These are phyloP conservation scores for Spondyliosoma cantharus DNA, from an alignment of 2,797 vertebrate species.

Conservation along the genomic window DNA sequence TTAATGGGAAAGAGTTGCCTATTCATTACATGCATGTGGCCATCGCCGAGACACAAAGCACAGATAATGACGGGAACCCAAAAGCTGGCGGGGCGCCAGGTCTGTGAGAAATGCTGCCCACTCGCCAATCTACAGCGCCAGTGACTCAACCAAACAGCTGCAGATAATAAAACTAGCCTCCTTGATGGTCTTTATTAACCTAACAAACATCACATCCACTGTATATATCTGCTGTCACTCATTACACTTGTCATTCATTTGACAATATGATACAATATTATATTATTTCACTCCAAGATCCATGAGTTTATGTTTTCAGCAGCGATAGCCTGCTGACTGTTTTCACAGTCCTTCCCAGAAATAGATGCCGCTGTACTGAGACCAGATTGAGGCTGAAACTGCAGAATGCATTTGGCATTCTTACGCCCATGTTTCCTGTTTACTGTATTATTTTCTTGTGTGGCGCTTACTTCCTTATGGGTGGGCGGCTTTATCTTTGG, in stretches of 20 bases:
- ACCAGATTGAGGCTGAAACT: conserved; percentile 74
- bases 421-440: conserved; percentile 84
- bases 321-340: conserved; percentile 51
- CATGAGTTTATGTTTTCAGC: conserved; percentile 24
- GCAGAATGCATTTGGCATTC: conserved; percentile 77
- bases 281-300: conserved; percentile 47
- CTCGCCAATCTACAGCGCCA: conserved; percentile 57
- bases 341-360: conserved; percentile 75
- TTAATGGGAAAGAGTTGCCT: conserved; percentile 81
- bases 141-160: conserved; percentile 67
- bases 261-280: conserved; percentile 52
- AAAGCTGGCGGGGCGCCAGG: conserved; percentile 68
- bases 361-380: conserved; percentile 71
- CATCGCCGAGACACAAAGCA: conserved; percentile 79
- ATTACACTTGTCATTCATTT: conserved; percentile 65
- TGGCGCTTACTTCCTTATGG: conserved; percentile 66
- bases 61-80: conserved; percentile 79
- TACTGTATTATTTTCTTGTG: conserved; percentile 78
- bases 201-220: conserved; percentile 60
- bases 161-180: conserved; percentile 64
- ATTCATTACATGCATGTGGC: conserved; percentile 79
- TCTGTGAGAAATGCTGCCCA: conserved; percentile 51
- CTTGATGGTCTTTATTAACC: conserved; percentile 48
- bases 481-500: conserved; percentile 56
- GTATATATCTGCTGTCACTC: conserved; percentile 44